Percentiles rank a stretch among this genome's conserved stretches.
Conservation (phyloP, 2,113 vertebrate genomes). For the Gavia stellata region DNA sequence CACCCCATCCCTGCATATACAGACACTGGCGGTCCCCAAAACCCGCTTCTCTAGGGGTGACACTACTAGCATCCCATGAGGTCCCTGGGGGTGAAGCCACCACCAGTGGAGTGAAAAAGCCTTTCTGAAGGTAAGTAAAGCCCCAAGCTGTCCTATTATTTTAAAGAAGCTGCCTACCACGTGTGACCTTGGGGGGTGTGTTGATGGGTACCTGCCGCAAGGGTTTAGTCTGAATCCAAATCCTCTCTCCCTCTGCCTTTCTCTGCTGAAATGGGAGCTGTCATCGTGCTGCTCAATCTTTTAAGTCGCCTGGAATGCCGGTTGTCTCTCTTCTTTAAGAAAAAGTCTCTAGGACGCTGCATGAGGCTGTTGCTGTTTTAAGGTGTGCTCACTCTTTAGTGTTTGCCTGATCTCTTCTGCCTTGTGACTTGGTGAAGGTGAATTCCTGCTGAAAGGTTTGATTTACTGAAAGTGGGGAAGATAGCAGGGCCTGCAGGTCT, state of each 20-base stretch:
- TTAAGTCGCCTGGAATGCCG: slow-evolving; percentile 35
- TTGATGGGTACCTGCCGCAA: slow-evolving; percentile 8
- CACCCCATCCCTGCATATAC: neutral
- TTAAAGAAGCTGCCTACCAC: neutral
- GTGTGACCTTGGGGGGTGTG: slow-evolving; percentile 2
- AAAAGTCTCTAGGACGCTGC: neutral
- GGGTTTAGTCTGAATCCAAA: slow-evolving; percentile 56
- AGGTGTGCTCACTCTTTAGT: neutral
- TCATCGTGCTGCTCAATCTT: slow-evolving; percentile 49
- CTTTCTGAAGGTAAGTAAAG: neutral
- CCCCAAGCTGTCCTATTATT: neutral
- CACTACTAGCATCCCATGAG: fast-evolving
- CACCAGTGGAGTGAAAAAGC: neutral
- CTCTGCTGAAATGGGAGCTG: slow-evolving; percentile 39
- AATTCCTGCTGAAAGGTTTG: neutral
- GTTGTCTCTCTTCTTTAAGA: neutral
- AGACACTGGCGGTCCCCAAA: neutral
- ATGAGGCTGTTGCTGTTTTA: neutral
- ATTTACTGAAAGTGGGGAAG: neutral
- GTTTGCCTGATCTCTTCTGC: neutral
- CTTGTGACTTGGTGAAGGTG: neutral
- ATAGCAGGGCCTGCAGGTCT: neutral
- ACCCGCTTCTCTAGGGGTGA: neutral
- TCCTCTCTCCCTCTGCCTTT: slow-evolving; percentile 36
- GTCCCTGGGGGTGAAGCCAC: neutral